These are phyloP conservation scores for Notarius quadriscutis DNA, from an alignment of 2,113 vertebrate genomes.

Conservation along the genomic window DNA sequence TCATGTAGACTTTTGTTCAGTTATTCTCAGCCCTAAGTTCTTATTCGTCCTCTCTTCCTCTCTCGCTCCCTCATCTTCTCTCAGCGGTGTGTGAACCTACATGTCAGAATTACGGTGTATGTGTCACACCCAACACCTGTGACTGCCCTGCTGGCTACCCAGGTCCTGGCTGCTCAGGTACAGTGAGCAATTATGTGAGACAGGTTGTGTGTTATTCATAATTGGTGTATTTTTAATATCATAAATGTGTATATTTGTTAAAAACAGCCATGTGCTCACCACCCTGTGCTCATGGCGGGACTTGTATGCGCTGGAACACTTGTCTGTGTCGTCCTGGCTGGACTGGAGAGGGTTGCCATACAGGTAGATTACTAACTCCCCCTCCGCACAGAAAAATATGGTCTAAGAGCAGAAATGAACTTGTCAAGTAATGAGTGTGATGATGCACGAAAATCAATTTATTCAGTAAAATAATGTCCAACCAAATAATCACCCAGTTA, in stretches of 20 bases:
- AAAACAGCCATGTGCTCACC: conserved; percentile 76
- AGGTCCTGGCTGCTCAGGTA: conserved; percentile 78
- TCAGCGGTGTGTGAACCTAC: conserved; percentile 74
- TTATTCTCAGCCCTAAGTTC: not conserved
- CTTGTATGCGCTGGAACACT: conserved; percentile 77
- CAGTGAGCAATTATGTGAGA: not conserved
- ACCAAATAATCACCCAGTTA: not conserved
- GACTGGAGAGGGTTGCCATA: conserved; percentile 75
- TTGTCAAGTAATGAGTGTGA: not conserved
- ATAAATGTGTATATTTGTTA: not conserved
- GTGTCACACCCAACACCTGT: conserved; percentile 75
- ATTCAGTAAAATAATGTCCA: not conserved
- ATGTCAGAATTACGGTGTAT: conserved; percentile 77
- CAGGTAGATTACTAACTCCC: conserved; percentile 62
- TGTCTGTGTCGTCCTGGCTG: conserved; percentile 75
- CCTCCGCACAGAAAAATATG: not conserved
- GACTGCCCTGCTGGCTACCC: conserved; percentile 79
- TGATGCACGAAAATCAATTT: not conserved
- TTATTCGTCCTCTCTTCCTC: not conserved
- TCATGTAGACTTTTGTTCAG: not conserved
- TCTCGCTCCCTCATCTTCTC: not conserved
- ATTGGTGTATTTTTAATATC: not conserved
- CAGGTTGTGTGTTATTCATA: not conserved
- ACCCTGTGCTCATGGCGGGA: conserved; percentile 76
- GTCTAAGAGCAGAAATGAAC: not conserved